Evolutionary conservation across 1,140 invertebrate species (phyloP).

Genomic region (Drosophila lacteicornis): DNA sequence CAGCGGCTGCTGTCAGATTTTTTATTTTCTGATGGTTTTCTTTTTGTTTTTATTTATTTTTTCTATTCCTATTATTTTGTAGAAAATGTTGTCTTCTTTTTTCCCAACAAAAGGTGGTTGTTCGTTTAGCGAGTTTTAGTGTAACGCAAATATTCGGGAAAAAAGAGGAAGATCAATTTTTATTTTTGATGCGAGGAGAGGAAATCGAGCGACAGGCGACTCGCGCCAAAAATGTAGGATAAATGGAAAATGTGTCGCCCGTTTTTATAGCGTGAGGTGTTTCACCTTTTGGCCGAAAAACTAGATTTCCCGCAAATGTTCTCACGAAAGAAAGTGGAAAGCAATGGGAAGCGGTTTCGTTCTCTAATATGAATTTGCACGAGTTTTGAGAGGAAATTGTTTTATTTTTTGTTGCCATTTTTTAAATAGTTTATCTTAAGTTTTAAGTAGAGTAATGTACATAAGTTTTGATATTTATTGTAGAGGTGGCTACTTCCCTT

Average conservation of each 20-base stretch:
- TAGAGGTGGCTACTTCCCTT: not conserved
- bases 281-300: conserved; percentile 70
- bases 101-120: conserved; percentile 36
- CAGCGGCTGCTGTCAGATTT: conserved; percentile 45
- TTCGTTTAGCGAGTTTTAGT: conserved; percentile 31
- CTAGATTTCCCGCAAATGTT: conserved; percentile 18
- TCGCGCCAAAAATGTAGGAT: conserved; percentile 50
- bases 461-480: not conserved
- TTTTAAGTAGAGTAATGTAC: not conserved
- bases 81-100: not conserved
- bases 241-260: conserved; percentile 66
- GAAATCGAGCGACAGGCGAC: conserved; percentile 68
- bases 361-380: not conserved
- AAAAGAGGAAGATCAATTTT: conserved; percentile 30
- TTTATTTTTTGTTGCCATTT: not conserved
- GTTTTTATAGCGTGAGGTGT: conserved; percentile 60
- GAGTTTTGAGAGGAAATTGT: not conserved
- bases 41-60: conserved; percentile 9
- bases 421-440: not conserved
- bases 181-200: conserved; percentile 35
- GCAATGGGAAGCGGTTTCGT: not conserved
- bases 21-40: conserved; percentile 21
- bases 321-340: not conserved
- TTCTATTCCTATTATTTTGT: conserved; percentile 3
- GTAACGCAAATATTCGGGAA: conserved; percentile 22